These are phyloP conservation scores for Trogon melanurus DNA, from an alignment of 2,113 vertebrate genomes.

Conservation along the genomic window DNA sequence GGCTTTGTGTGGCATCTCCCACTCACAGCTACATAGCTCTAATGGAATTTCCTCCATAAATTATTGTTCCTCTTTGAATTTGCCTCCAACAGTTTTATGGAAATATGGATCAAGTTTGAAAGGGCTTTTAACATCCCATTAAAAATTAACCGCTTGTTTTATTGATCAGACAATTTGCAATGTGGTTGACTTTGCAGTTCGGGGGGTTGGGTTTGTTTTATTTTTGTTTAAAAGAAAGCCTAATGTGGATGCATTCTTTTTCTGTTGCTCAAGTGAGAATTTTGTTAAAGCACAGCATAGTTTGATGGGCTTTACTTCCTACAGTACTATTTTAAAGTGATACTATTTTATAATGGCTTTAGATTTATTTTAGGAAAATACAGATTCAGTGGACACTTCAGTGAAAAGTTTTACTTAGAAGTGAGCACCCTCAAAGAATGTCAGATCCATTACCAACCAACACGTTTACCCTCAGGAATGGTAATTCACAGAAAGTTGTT, in stretches of 20 bases:
- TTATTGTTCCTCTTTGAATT: slow-evolving; percentile 31
- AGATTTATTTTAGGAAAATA: not conserved
- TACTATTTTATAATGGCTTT: not conserved
- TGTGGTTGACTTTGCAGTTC: slow-evolving; percentile 14
- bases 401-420: not conserved
- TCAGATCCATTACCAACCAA: not conserved
- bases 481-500: not conserved
- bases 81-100: slow-evolving; percentile 48
- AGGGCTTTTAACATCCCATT: slow-evolving; percentile 68
- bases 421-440: not conserved
- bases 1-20: not conserved
- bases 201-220: not conserved
- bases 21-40: not conserved
- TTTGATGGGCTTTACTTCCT: not conserved
- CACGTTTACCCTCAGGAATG: not conserved
- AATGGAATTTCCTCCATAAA: slow-evolving; percentile 30
- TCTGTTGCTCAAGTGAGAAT: not conserved
- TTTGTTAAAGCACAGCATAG: not conserved
- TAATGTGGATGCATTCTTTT: not conserved
- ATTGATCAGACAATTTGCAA: slow-evolving; percentile 53
- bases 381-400: not conserved
- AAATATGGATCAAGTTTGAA: slow-evolving; percentile 65
- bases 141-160: slow-evolving; percentile 64
- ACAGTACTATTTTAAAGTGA: not conserved
- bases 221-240: not conserved